Evolutionary conservation across 2,797 vertebrate species (phyloP), one percentile per base, ranked within the genome.

Genomic region (Coilia nasus): DNA sequence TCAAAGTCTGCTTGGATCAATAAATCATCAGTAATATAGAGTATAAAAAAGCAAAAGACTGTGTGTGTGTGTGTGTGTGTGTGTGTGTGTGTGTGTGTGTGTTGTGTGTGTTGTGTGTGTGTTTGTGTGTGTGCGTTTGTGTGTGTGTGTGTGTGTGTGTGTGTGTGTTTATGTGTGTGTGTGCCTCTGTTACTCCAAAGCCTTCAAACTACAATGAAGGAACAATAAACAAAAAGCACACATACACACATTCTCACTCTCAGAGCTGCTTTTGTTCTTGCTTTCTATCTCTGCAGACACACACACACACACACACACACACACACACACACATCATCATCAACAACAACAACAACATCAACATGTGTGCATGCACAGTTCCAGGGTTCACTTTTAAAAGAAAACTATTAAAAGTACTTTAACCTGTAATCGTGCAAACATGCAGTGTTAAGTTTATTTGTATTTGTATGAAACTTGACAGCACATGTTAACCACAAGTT

Each of bases 1-100:
- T 17, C 10, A 14, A 75, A 35, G 28, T 85, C 59, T 87, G 87
- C 88, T 85, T 87, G 78, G 89, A 87, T 89, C 89, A 88, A 84
- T 81, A 62, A 60, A 31, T 21, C 23, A 78, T 47, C 44, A 35
- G 59, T 62, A 50, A 59, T 81, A 57, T 80, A 44, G 56, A 78
- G 25, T 41, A 44, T 44, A 71, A 35, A 35, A 82, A 47, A 83
- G 54, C 23, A 83, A 82, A 81, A 21, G 21, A 86, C 67, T 85
- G 14, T 82, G 60, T 62, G 60, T 62, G 60, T 62, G 60, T 62
- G 60, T 62, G 60, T 62, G 60, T 62, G 60, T 62, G 60, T 62
- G 60, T 62, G 60, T 25, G 60, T 62, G 60, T 25, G 60, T 62
- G 60, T 25, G 60, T 60, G 60, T 25, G 60, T 64, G 60, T 25